These are phyloP conservation scores for Neotoma lepida DNA, from an alignment of 2,113 vertebrate genomes.

Conservation along the genomic window DNA sequence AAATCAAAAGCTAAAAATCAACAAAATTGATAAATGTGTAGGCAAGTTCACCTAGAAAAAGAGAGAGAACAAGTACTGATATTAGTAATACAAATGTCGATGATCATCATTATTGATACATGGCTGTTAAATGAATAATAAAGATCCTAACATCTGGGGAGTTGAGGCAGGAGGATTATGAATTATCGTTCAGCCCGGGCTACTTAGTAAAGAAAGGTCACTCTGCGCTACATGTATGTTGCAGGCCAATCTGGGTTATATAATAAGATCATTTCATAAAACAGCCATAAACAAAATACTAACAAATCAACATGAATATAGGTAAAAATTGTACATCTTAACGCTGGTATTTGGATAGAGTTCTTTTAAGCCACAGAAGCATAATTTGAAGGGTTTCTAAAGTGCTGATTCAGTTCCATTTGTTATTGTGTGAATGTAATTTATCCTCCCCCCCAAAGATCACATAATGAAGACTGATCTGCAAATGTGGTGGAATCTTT, in stretches of 20 bases:
- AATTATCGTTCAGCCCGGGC: background rate
- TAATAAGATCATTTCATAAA: background rate
- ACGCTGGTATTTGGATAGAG: background rate
- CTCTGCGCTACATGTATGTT: background rate
- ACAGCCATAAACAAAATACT: background rate
- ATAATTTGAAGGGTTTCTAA: background rate
- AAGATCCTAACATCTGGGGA: background rate
- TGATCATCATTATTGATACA: background rate
- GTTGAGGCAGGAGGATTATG: background rate
- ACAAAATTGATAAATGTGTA: background rate
- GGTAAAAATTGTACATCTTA: background rate
- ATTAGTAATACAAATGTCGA: background rate
- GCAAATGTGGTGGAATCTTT: background rate
- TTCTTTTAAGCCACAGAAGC: background rate
- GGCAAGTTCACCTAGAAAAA: background rate
- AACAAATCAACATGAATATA: background rate
- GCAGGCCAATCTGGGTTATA: background rate
- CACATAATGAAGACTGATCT: background rate
- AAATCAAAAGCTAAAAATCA: background rate
- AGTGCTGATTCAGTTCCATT: background rate
- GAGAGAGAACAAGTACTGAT: background rate
- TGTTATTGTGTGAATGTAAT: background rate
- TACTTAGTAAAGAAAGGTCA: background rate
- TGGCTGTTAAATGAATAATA: background rate
- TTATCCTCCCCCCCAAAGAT: background rate